Evolutionary conservation across 2,888 invertebrate genomes (phyloP).

Genomic region (Byasa hedistus): DNA sequence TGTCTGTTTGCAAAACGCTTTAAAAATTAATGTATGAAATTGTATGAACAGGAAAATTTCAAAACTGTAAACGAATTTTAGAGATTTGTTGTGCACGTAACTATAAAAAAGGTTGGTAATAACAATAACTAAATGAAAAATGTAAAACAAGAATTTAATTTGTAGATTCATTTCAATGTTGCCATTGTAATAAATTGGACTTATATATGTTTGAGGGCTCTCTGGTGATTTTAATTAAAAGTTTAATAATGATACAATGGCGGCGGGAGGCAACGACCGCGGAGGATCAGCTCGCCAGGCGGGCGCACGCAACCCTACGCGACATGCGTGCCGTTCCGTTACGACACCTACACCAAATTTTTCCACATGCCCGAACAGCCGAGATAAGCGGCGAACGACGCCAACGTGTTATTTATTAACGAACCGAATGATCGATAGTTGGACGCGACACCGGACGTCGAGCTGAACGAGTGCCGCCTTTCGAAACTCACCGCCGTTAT

Average conservation of each 20-base stretch:
- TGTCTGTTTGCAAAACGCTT: too few relatives aligned
- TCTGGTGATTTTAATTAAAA: conserved; percentile 62
- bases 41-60: too few relatives aligned
- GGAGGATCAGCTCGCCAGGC: conserved; percentile 60
- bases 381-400: conserved; percentile 76
- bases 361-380: conserved; percentile 78
- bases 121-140: not conserved
- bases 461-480: conserved; percentile 67
- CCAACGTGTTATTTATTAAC: conserved; percentile 80
- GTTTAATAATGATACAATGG: conserved; percentile 59
- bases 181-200: conserved; percentile 16
- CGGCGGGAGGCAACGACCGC: conserved; percentile 61
- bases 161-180: not conserved
- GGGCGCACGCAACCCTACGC: conserved; percentile 66
- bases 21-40: too few relatives aligned
- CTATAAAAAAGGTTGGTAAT: too few relatives aligned
- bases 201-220: conserved; percentile 29
- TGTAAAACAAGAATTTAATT: not conserved
- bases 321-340: conserved; percentile 76
- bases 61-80: too few relatives aligned
- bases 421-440: conserved; percentile 81
- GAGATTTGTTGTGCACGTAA: too few relatives aligned
- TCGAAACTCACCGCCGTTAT: conserved; percentile 64
- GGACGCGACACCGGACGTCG: conserved; percentile 77
- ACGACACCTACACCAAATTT: conserved; percentile 79